Evolutionary conservation across 2,113 vertebrate species (phyloP).

Genomic region (Odontesthes bonariensis): DNA sequence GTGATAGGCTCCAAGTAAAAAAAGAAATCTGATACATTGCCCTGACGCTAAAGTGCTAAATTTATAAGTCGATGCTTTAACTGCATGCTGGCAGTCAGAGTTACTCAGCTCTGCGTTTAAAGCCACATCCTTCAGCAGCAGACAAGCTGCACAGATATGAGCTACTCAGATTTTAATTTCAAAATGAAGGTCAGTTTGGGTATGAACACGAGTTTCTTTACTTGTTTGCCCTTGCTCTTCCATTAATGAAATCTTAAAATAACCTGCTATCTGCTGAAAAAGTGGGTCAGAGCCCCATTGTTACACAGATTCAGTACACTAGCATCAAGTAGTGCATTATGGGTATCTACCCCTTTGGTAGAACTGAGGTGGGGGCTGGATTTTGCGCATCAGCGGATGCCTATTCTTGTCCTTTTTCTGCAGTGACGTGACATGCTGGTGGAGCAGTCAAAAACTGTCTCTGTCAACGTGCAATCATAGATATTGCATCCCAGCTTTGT

Average conservation of each 20-base stretch:
- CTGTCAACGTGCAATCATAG: background rate
- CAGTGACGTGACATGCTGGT: constrained; percentile 29
- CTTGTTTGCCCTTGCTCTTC: constrained; percentile 49
- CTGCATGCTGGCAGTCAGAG: background rate
- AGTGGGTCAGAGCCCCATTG: constrained; percentile 73
- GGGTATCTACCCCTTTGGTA: constrained; percentile 67
- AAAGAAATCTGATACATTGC: background rate
- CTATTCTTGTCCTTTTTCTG: constrained; percentile 37
- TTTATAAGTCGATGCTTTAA: background rate
- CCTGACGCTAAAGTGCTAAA: background rate
- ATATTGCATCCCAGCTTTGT: background rate
- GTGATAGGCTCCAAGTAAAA: background rate
- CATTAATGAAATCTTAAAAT: constrained; percentile 74
- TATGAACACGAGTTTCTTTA: constrained; percentile 11
- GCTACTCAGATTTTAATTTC: background rate
- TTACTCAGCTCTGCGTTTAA: background rate
- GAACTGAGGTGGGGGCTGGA: constrained; percentile 46
- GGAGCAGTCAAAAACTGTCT: constrained; percentile 19
- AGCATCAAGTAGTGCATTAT: constrained; percentile 66
- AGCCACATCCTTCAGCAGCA: background rate
- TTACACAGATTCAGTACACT: constrained; percentile 41
- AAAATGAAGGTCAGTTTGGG: constrained; percentile 8
- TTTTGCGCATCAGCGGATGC: constrained; percentile 30
- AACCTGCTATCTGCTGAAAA: constrained; percentile 52
- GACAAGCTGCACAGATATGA: background rate